Conservation (phyloP, 2,113 vertebrate species). For the Morphnarchus princeps region DNA sequence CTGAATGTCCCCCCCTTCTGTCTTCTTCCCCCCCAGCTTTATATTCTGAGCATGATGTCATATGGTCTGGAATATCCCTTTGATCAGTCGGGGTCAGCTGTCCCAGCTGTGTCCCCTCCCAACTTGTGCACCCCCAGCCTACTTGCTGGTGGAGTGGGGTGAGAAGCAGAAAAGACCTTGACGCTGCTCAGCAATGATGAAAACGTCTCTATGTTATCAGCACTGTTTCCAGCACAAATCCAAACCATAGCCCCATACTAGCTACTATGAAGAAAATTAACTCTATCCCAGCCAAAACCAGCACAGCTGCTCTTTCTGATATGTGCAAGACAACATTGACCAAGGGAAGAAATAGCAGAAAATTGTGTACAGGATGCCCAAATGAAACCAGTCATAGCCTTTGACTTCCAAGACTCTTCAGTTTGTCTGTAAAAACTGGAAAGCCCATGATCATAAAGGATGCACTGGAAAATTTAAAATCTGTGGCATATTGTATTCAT, state of each 20-base stretch:
- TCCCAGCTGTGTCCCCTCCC: neutral
- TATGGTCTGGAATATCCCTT: too few relatives aligned
- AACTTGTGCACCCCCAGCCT: too few relatives aligned
- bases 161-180: neutral
- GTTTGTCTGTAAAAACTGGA: neutral
- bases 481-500: neutral
- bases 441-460: neutral
- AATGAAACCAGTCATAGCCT: neutral
- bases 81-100: neutral
- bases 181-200: neutral
- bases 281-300: neutral
- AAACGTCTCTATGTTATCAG: neutral
- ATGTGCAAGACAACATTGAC: neutral
- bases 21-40: too few relatives aligned
- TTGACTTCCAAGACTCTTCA: neutral
- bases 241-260: neutral
- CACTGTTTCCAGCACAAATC: neutral
- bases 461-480: neutral
- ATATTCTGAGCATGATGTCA: neutral
- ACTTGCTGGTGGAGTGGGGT: accelerated
- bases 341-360: neutral
- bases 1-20: accelerated
- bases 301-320: neutral
- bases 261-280: neutral
- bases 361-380: neutral